A percentile compares a stretch with the other conserved stretches of the same genome.
phyloP scores from a whole-genome alignment of 2,888 invertebrate species.

The Acrobasis suavella region DNA sequence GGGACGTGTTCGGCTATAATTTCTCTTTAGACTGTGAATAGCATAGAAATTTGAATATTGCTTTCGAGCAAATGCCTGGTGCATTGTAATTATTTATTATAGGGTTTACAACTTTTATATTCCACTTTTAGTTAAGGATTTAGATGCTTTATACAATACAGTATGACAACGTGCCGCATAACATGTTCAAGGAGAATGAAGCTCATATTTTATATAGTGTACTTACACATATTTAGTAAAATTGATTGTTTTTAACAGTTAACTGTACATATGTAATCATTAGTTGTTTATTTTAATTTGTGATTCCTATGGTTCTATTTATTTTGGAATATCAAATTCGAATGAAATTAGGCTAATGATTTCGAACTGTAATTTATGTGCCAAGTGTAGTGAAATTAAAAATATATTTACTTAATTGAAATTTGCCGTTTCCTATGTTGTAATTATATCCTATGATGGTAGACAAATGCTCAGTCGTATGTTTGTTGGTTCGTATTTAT shows the following conservation, averaged over 20 bases:
- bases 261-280: slow-evolving; percentile 35
- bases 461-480: slow-evolving; percentile 46
- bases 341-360: slow-evolving; percentile 48
- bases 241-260: slow-evolving; percentile 43
- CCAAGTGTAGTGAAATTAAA: slow-evolving; percentile 65
- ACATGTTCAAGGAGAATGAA: slow-evolving; percentile 43
- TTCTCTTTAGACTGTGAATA: slow-evolving; percentile 65
- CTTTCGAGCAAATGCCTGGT: slow-evolving; percentile 62
- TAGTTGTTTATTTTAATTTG: slow-evolving; percentile 37
- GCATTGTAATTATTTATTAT: slow-evolving; percentile 68
- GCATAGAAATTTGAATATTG: slow-evolving; percentile 55
- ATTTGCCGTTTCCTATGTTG: slow-evolving; percentile 22
- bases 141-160: slow-evolving; percentile 45
- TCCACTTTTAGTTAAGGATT: slow-evolving; percentile 54
- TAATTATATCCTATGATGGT: slow-evolving; percentile 26
- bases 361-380: slow-evolving; percentile 54
- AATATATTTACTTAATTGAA: slow-evolving; percentile 44
- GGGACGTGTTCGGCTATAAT: slow-evolving; percentile 55
- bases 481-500: slow-evolving; percentile 55
- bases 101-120: slow-evolving; percentile 66
- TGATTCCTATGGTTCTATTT: slow-evolving; percentile 36
- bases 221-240: slow-evolving; percentile 51
- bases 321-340: slow-evolving; percentile 36
- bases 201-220: slow-evolving; percentile 63
- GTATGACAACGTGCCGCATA: slow-evolving; percentile 30